These are phyloP conservation scores for Caenorhabditis latens DNA, from an alignment of 1,140 invertebrate genomes.

Conservation along the genomic window DNA sequence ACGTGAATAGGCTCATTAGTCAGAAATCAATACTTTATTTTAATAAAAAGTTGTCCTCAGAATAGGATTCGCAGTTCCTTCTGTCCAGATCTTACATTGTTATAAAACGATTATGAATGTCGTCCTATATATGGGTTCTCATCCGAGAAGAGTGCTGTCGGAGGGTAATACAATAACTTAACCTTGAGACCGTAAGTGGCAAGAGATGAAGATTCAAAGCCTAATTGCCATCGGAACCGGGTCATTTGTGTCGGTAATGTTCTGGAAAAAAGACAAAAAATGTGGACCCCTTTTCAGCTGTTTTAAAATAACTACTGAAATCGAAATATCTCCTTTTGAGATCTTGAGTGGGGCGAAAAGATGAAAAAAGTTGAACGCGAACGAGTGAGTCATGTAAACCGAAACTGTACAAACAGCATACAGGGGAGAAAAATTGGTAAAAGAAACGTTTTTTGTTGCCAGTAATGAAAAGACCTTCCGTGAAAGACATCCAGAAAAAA, in stretches of 20 bases:
- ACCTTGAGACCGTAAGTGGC: constrained; percentile 22
- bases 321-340: not conserved
- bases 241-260: constrained; percentile 4
- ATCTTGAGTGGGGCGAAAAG: not conserved
- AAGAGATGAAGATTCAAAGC: not conserved
- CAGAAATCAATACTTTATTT: too few species aligned
- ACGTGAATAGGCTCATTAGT: too few species aligned
- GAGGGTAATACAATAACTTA: constrained; percentile 27
- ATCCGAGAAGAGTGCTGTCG: not conserved
- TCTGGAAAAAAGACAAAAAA: not conserved
- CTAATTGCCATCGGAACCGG: constrained; percentile 30
- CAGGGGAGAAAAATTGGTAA: not conserved
- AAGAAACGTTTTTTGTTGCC: not conserved
- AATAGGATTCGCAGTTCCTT: too few species aligned
- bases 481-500: not conserved
- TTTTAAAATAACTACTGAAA: not conserved
- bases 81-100: too few species aligned
- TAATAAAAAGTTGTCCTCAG: too few species aligned
- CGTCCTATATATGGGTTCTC: not conserved
- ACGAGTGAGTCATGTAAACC: constrained; percentile 9
- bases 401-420: constrained; percentile 38
- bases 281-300: not conserved
- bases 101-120: not conserved
- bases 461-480: not conserved
- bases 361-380: not conserved